Base-by-base conservation (phyloP, 2,113 vertebrate species). In the Lasiurus cinereus region DNA sequence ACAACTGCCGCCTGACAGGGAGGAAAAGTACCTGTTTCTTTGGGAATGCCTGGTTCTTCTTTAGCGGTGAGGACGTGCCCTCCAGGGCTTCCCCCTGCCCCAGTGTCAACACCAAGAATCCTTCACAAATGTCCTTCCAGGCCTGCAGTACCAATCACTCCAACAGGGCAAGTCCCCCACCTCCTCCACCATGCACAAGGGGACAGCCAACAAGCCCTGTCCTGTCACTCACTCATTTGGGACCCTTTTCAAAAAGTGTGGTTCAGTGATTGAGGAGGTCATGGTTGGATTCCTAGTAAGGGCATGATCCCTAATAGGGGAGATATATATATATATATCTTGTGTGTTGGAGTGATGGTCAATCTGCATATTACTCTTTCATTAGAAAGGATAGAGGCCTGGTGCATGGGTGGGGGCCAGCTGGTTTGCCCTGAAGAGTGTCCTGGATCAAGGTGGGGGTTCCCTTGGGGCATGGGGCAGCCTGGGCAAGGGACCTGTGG, bases 101-200 rank as follows among this genome's bases (percentile, higher is more conserved):
- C 12, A 52, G 7, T 7, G 48, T 27, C n/a, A n/a, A 33, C 5
- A 15, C 18, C 52, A 84, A n/a, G 69, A 70, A 64, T 39, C 50
- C 46, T 64, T 59, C 78, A 46, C 4, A 22, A 59, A n/a, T 21
- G 9, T 12, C 29, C 67, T 10, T 39, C 64, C 33, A n/a, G 50
- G 33, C 56, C 4, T 0, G 1, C 2, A 24, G 39, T 33, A 3
- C 1, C 1, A 67, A 33, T 46, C 46, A 48, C 6, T 19, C 50
- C 48, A 31, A 46, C 14, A 83, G n/a, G 43, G 36, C 18, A 6
- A 72, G 21, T 22, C 33, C 46, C 72, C 8, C 19, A 33, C 8
- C 31, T 21, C 6, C 27, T 19, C 33, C 29, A 19, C 36, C 31
- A 1, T 1, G 7, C 29, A 46, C 0, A 14, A 0, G 0, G 64